Percentiles rank a stretch among this genome's conserved stretches.
Evolutionary conservation across 2,888 invertebrate genomes (phyloP).

Genomic region (Megalurothrips usitatus): DNA sequence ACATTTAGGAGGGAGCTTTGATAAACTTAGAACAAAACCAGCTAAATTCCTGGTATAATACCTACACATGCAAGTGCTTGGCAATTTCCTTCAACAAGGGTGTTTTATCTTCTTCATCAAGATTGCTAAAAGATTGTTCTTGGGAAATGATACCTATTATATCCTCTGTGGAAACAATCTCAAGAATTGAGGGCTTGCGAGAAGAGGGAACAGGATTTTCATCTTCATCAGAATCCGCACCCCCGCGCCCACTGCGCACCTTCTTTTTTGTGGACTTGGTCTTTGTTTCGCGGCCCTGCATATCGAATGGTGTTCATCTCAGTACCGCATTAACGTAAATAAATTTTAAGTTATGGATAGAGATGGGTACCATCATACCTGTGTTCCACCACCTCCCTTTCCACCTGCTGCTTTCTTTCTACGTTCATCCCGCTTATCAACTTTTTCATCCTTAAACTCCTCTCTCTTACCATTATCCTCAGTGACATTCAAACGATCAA

Average conservation of each 20-base stretch:
- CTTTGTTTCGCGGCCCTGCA: constrained; percentile 81
- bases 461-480: constrained; percentile 36
- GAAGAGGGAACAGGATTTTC: constrained; percentile 43
- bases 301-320: neutral
- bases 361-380: constrained; percentile 44
- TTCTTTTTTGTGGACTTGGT: constrained; percentile 89
- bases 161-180: constrained; percentile 63
- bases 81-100: constrained; percentile 62
- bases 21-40: neutral
- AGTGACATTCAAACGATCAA: constrained; percentile 47
- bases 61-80: constrained; percentile 61
- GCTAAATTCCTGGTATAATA: constrained; percentile 27
- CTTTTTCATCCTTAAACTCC: constrained; percentile 40
- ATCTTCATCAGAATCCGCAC: constrained; percentile 67
- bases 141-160: constrained; percentile 59
- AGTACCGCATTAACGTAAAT: neutral
- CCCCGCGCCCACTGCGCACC: constrained; percentile 52
- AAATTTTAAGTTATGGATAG: neutral
- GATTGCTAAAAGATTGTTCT: constrained; percentile 50
- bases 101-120: constrained; percentile 70
- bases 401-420: constrained; percentile 81
- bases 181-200: constrained; percentile 50
- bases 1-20: no score
- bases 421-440: constrained; percentile 79
- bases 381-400: constrained; percentile 86